Evolutionary conservation across 2,113 vertebrate genomes (phyloP).

Genomic region (Petrocephalus microphthalmus): DNA sequence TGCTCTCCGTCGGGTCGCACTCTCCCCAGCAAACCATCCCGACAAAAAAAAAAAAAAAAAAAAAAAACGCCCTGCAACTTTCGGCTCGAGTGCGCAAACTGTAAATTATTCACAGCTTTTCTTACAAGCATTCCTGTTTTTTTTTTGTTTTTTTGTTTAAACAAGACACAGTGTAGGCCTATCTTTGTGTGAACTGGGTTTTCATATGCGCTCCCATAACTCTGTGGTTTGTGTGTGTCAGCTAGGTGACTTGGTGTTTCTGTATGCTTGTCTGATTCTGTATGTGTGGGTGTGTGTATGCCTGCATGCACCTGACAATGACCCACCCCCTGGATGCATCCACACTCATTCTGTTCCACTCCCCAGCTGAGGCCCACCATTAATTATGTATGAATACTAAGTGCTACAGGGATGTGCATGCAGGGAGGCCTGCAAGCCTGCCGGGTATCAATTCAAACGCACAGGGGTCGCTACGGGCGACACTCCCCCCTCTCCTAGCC

Average conservation of each 20-base stretch:
- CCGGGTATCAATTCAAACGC: conserved; percentile 45
- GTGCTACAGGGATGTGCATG: conserved; percentile 65
- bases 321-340: not conserved
- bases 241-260: not conserved
- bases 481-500: not conserved
- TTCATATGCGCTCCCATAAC: not conserved
- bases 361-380: conserved; percentile 59
- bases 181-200: not conserved
- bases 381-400: conserved; percentile 71
- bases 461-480: not conserved
- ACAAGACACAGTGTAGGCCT: not conserved
- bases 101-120: not conserved
- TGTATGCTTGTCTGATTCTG: not conserved
- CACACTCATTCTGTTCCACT: conserved; percentile 18
- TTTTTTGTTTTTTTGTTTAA: not conserved
- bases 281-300: not conserved
- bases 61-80: not conserved
- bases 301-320: not conserved
- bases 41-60: not conserved
- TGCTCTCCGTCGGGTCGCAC: not conserved
- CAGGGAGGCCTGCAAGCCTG: conserved; percentile 47
- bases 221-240: not conserved
- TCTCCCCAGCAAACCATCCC: not conserved
- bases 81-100: not conserved
- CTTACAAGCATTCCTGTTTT: not conserved